Evolutionary conservation across 2,888 invertebrate species (phyloP).

Genomic region (Acanthopleura granulata): DNA sequence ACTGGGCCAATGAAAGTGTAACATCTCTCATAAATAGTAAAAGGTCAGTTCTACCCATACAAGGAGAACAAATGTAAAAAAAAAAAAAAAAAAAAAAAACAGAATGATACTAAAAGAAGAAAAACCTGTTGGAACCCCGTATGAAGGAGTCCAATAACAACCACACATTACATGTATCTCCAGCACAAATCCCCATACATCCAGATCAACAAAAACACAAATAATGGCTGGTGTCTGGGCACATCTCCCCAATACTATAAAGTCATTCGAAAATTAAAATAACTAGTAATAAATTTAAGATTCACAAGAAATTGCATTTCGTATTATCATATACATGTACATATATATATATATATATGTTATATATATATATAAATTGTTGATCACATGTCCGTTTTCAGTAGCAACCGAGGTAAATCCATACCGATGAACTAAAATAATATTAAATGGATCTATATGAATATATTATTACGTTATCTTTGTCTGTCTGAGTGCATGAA

Average conservation of each 20-base stretch:
- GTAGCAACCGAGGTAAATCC: constrained; percentile 18
- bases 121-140: not conserved
- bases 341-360: constrained; percentile 26
- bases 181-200: not conserved
- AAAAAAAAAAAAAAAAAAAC: not conserved
- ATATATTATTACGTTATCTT: constrained; percentile 1
- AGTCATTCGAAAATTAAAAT: constrained; percentile 18
- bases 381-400: constrained; percentile 14
- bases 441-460: constrained; percentile 16
- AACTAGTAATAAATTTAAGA: constrained; percentile 16
- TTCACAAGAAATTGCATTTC: constrained; percentile 20
- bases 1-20: not conserved
- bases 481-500: constrained; percentile 13
- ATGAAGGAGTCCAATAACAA: constrained; percentile 5
- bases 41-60: constrained; percentile 4
- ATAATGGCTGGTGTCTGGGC: not conserved
- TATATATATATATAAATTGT: constrained; percentile 25
- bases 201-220: constrained; percentile 20
- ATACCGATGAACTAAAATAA: constrained; percentile 15
- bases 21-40: constrained; percentile 10
- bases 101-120: too few species aligned
- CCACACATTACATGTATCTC: constrained; percentile 12
- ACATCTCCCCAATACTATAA: constrained; percentile 15
- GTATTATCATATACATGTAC: constrained; percentile 35
- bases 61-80: constrained; percentile 12